Conservation (phyloP, 2,797 vertebrate genomes). For the Meriones psammophilus region DNA sequence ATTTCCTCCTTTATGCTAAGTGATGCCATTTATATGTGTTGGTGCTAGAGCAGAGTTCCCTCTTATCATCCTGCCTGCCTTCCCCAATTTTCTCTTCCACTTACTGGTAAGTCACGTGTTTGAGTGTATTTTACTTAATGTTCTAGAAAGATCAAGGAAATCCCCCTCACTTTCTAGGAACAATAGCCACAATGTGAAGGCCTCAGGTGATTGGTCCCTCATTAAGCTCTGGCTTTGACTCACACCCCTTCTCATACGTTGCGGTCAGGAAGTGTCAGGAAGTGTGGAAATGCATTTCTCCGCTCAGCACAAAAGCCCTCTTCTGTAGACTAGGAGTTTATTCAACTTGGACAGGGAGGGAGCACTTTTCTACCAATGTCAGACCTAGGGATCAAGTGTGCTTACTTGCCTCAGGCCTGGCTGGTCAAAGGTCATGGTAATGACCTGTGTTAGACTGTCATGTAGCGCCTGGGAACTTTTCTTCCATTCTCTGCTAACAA, state of each 20-base stretch:
- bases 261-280: not conserved
- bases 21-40: slow-evolving; percentile 26
- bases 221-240: slow-evolving; percentile 37
- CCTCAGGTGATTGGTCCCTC: not conserved
- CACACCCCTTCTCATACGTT: not conserved
- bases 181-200: not conserved
- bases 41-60: not conserved
- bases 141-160: slow-evolving; percentile 51
- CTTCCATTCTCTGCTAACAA: not conserved
- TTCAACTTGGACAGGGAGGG: not conserved
- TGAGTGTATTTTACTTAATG: not conserved
- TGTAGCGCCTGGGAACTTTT: not conserved
- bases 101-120: not conserved
- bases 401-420: not conserved
- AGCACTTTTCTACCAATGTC: not conserved
- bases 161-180: slow-evolving; percentile 74
- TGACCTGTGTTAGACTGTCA: not conserved
- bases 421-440: not conserved
- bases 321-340: not conserved
- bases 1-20: slow-evolving; percentile 77
- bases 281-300: not conserved
- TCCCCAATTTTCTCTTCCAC: not conserved
- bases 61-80: not conserved
- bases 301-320: not conserved
- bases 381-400: not conserved